Base-by-base conservation (phyloP, 2,888 invertebrate species). In the Drosophila crucigera region DNA sequence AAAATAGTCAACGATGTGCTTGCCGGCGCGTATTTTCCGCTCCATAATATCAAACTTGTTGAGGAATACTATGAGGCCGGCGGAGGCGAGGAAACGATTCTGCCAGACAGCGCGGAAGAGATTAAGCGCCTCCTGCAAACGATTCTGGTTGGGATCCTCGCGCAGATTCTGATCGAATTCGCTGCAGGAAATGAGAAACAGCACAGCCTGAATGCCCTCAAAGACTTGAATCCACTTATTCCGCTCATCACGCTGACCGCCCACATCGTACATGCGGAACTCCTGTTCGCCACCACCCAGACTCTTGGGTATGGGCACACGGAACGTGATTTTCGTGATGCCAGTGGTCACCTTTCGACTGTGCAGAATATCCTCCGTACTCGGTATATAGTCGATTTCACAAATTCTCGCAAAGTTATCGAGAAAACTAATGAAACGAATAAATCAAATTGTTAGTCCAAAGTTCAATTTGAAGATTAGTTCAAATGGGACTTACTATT, bases 191-290 rank as follows among this genome's bases (percentile, higher is more conserved):
- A 97, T 96, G 68, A 97, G 92, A 92, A 97, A 97, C 91, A 97
- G 94, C 58, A 97, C 96, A 0, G 97, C 97, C 82, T 97, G 95
- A 79, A 97, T 97, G 4, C 96, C 97, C 92, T 97, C 97, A 88
- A 97, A 97, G 1, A 96, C 96, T 95, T 96, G 96, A 82, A 97
- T 97, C 97, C 97, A 97, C 92, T 97, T 97, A 82, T 96, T 96
- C 67, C 97, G 94, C 89, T 97, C 96, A 16, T 97, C 97, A 67
- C 96, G 94, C 92, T 97, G 97, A 0, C 97, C 97, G 0, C 97
- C 97, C 0, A 97, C 97, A 90, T 97, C 97, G 84, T 96, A 97
- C 95, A 97, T 97, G 94, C 96, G 96, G 91, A 97, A 97, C 33
- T 95, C 95, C 84, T 96, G 96, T 9, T 94, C 92, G 0, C 96